Evolutionary conservation across 1,140 invertebrate species (phyloP).

Genomic region (Drosophila kanapiae): DNA sequence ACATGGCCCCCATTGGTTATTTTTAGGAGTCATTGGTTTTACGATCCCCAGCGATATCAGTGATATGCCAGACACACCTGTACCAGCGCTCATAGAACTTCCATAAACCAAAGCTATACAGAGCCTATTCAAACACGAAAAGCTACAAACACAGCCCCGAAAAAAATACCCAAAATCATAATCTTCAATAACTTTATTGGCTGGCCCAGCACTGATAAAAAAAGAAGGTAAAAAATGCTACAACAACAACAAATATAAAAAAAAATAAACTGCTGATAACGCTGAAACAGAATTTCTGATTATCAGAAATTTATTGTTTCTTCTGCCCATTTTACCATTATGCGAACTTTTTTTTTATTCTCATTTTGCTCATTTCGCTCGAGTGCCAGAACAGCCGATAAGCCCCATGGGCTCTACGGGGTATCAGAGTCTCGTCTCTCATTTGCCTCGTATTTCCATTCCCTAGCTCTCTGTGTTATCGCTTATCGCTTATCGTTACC

Average conservation of each 20-base stretch:
- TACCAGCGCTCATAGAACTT: background rate
- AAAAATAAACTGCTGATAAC: conserved; percentile 45
- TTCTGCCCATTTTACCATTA: conserved; percentile 35
- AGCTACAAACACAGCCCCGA: background rate
- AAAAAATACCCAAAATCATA: conserved; percentile 55
- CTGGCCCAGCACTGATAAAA: conserved; percentile 52
- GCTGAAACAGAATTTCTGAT: conserved; percentile 54
- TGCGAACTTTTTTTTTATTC: conserved; percentile 17
- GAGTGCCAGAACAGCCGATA: conserved; percentile 63
- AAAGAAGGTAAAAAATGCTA: conserved; percentile 18
- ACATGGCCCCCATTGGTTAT: conserved; percentile 34
- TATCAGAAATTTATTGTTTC: conserved; percentile 71
- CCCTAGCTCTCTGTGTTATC: conserved; percentile 4
- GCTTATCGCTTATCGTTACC: conserved; percentile 27
- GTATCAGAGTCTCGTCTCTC: background rate
- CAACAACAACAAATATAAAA: conserved; percentile 12
- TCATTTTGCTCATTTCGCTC: conserved; percentile 29
- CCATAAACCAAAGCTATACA: conserved; percentile 39
- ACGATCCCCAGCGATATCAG: conserved; percentile 28
- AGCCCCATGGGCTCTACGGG: conserved; percentile 32
- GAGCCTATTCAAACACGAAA: conserved; percentile 10
- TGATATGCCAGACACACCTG: conserved; percentile 26
- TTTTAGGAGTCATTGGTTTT: conserved; percentile 19
- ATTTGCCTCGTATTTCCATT: background rate
- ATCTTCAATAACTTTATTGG: conserved; percentile 63